These are phyloP conservation scores for Morbakka virulenta DNA, from an alignment of 30 jellyfish, hydroid and myxozoan species.

Conservation along the genomic window DNA sequence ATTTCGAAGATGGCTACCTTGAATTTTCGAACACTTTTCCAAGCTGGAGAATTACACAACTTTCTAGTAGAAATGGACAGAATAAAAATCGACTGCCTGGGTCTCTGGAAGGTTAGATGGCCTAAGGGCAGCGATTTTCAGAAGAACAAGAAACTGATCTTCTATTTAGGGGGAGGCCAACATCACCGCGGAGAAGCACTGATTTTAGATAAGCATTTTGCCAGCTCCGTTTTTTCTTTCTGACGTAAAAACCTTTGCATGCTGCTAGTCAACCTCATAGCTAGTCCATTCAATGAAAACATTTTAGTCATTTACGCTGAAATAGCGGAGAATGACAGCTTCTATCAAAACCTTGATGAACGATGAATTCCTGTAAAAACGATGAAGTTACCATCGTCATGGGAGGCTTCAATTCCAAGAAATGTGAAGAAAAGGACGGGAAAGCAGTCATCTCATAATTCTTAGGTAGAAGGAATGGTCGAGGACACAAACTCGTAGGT, in stretches of 20 bases:
- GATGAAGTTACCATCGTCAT: neutral
- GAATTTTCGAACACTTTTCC: too few species aligned
- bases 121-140: neutral
- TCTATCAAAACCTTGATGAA: neutral
- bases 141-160: neutral
- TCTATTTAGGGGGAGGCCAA: neutral
- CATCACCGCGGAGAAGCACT: neutral
- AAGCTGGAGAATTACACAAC: too few species aligned
- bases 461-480: neutral
- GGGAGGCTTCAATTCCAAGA: neutral
- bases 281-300: neutral
- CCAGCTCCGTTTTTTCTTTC: neutral
- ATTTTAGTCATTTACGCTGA: too few species aligned
- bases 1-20: too few species aligned
- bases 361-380: neutral
- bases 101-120: neutral
- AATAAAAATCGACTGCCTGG: neutral
- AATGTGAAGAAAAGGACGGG: neutral
- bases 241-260: neutral
- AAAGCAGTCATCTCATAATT: neutral
- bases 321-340: too few species aligned
- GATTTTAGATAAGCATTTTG: neutral
- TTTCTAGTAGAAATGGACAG: neutral
- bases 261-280: neutral
- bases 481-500: neutral